Evolutionary conservation across 1,140 invertebrate species (phyloP).

Genomic region (Agrypnia vestita): DNA sequence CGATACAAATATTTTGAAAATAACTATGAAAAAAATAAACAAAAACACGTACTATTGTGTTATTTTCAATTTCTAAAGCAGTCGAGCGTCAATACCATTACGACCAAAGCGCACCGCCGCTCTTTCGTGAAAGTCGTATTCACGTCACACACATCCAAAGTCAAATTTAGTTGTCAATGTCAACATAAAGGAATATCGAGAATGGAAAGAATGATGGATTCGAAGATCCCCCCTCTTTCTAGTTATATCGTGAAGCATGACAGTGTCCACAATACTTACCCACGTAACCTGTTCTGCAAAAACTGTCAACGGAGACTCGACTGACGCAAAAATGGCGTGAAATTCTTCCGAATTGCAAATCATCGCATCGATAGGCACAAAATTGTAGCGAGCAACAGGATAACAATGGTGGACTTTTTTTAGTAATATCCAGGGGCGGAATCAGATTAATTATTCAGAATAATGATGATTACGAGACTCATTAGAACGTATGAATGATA

Average conservation of each 20-base stretch:
- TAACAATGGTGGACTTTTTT: conserved; percentile 15
- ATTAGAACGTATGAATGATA: too few species aligned
- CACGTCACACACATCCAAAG: conserved; percentile 14
- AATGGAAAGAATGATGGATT: conserved; percentile 29
- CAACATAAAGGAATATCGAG: conserved; percentile 4
- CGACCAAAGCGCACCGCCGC: conserved; percentile 21
- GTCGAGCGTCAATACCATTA: too few species aligned
- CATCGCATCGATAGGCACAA: conserved; percentile 35
- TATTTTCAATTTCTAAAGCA: too few species aligned
- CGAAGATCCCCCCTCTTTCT: neutral
- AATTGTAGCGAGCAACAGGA: conserved; percentile 19
- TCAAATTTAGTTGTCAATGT: conserved; percentile 19
- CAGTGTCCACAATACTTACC: neutral
- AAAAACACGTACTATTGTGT: too few species aligned
- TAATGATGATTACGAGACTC: too few species aligned
- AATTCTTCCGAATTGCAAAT: conserved; percentile 33
- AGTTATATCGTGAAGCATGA: too few species aligned
- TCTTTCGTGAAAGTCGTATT: conserved; percentile 10
- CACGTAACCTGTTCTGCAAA: conserved; percentile 29
- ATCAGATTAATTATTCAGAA: neutral
- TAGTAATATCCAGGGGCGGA: neutral
- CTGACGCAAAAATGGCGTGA: conserved; percentile 38
- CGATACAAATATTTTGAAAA: too few species aligned
- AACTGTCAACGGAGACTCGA: conserved; percentile 4
- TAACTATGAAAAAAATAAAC: too few species aligned